Evolutionary conservation across 2,797 vertebrate genomes (phyloP).

Genomic region (Xerus rutilus): DNA sequence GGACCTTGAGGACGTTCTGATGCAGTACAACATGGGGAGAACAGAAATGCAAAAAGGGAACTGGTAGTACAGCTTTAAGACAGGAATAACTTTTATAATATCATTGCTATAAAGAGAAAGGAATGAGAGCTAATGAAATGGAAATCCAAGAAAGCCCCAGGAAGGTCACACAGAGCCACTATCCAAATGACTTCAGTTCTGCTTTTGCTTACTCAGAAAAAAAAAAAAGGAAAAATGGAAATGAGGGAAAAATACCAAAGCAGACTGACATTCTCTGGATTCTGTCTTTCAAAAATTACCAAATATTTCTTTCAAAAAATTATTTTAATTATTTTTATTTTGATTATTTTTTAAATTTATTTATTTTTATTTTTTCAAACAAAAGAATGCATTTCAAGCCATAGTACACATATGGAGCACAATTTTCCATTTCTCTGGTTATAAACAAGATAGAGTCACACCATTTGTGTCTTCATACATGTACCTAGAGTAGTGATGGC

Average conservation of each 20-base stretch:
- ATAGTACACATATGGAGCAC: no score
- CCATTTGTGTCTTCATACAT: no score
- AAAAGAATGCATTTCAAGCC: no score
- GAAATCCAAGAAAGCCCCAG: background rate
- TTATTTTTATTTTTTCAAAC: no score
- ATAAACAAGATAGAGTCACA: no score
- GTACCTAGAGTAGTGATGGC: no score
- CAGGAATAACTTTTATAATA: background rate
- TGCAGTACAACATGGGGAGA: accelerated
- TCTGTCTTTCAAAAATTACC: background rate
- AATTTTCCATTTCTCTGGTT: no score
- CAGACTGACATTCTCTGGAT: background rate
- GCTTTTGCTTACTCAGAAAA: background rate
- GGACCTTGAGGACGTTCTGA: background rate
- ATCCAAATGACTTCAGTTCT: background rate
- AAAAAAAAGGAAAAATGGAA: background rate
- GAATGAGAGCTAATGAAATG: background rate
- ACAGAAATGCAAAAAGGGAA: background rate
- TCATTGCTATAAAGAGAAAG: background rate
- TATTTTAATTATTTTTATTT: no score
- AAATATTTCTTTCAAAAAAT: background rate
- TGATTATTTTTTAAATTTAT: no score
- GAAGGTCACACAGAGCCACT: background rate
- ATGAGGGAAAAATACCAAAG: background rate
- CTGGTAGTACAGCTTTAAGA: background rate